Base-by-base conservation (phyloP, 2,888 invertebrate genomes). In the Timema cristinae region DNA sequence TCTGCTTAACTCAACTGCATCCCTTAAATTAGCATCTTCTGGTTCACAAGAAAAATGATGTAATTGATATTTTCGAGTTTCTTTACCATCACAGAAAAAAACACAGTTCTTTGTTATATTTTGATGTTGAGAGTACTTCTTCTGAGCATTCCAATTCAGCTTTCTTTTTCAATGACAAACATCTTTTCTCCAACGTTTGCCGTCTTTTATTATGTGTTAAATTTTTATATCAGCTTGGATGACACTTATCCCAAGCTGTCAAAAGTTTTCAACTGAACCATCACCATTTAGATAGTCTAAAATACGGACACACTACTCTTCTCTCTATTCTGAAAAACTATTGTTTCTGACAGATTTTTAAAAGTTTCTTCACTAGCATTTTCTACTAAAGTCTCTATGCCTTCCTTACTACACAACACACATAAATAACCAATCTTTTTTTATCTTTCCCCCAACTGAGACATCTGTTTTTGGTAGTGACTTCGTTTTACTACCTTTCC, bases 331-430 rank as follows among this genome's bases (percentile, higher is more conserved):
- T 56, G 56, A 56, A 56, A 15, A 56, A 11, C 56, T 56, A 56
- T 7, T n/a, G 9, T 56, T 13, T 56, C 56, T 56, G 56, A 56
- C 56, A 56, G 56, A 7, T 56, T 56, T 56, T 13, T n/a, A 56
- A 11, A 56, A 56, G 7, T 56, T 1, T 56, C 5, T 56, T 56
- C 56, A 8, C 16, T 56, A 10, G 7, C 56, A 56, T 56, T 56
- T 56, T 56, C 13, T 16, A 56, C 56, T 56, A 56, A 56, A 56
- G 56, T 11, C 56, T 56, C 56, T 56, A 6, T 56, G 56, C 56
- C 56, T 56, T 10, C 16, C 16, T 56, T 56, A 11, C 16, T 56
- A 16, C 56, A 56, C 56, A 56, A 16, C 15, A 56, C 11, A 56
- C 56, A 56, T 16, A 56, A n/a, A 56, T 56, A 5, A 5, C n/a